phyloP scores from a whole-genome alignment of 2,888 invertebrate species.

The Agrotis exclamationis region DNA sequence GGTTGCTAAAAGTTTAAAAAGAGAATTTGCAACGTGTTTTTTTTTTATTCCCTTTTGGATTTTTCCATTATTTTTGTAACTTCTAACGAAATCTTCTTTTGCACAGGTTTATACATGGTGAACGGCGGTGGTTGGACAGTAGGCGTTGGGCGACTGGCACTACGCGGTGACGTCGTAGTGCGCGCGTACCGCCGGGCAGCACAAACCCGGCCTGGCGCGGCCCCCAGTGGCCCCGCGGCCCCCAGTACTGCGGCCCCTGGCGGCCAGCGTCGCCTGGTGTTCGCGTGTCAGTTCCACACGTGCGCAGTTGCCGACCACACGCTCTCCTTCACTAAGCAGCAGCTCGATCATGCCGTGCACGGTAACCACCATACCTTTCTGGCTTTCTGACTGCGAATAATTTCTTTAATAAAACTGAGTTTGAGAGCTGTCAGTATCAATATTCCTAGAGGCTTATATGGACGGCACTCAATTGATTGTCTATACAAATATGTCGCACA shows the following conservation, averaged over 20 bases:
- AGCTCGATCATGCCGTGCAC: constrained; percentile 96
- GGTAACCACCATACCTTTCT: constrained; percentile 88
- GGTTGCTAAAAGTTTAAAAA: no score
- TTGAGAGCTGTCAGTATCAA: no score
- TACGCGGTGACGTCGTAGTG: constrained; percentile 97
- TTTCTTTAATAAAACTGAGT: no score
- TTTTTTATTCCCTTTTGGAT: not conserved
- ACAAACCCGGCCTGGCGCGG: constrained; percentile 70
- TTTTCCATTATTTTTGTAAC: not conserved
- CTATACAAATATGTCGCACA: no score
- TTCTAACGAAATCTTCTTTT: constrained; percentile 1
- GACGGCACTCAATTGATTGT: no score
- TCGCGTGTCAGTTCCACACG: constrained; percentile 98
- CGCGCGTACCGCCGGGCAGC: constrained; percentile 96
- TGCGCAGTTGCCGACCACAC: constrained; percentile 97
- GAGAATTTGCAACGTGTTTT: no score
- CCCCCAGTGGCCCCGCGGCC: not conserved
- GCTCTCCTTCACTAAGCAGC: constrained; percentile 96
- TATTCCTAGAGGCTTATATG: no score
- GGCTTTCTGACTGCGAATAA: constrained; percentile 1
- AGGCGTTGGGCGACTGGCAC: constrained; percentile 92
- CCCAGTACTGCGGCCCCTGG: constrained; percentile 64
- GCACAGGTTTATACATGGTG: constrained; percentile 93
- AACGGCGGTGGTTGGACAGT: constrained; percentile 93
- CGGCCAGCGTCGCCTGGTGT: constrained; percentile 93